These are phyloP conservation scores for Drosophila sordidula DNA, from an alignment of 2,888 invertebrate genomes.

Conservation along the genomic window DNA sequence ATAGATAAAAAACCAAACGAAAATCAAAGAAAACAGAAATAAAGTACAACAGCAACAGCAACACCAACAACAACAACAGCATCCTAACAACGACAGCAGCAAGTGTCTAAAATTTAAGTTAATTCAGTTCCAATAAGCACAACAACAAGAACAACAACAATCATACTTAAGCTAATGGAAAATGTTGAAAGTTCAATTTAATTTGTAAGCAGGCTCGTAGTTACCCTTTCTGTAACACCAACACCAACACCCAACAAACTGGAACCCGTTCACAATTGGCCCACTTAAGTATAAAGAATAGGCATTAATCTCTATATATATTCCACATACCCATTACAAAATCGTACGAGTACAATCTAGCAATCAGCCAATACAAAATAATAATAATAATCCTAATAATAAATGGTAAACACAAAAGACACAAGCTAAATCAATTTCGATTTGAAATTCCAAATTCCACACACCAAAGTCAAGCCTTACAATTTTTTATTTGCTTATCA, in stretches of 20 bases:
- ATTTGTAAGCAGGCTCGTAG: constrained; percentile 73
- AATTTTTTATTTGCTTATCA: constrained; percentile 1
- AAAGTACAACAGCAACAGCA: constrained; percentile 35
- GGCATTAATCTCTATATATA: constrained; percentile 26
- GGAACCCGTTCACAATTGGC: constrained; percentile 58
- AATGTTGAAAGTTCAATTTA: constrained; percentile 32
- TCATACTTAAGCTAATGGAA: constrained; percentile 68
- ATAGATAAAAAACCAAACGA: constrained; percentile 30
- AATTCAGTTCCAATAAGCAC: constrained; percentile 54
- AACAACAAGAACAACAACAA: constrained; percentile 64
- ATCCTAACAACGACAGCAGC: constrained; percentile 53
- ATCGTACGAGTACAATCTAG: constrained; percentile 35
- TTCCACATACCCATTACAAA: constrained; percentile 22
- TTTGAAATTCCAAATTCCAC: constrained; percentile 2
- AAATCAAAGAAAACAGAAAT: constrained; percentile 26
- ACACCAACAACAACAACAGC: constrained; percentile 47
- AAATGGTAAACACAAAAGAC: background rate
- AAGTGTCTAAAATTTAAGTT: constrained; percentile 57
- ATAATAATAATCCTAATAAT: background rate
- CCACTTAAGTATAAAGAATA: constrained; percentile 29
- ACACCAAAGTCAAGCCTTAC: background rate
- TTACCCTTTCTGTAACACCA: constrained; percentile 36
- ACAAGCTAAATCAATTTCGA: background rate
- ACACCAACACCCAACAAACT: constrained; percentile 43
- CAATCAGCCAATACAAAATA: constrained; percentile 31